A percentile compares a stretch with the other conserved stretches of the same genome.
Conservation (phyloP, 2,888 invertebrate species). For the Cantharis rustica region DNA sequence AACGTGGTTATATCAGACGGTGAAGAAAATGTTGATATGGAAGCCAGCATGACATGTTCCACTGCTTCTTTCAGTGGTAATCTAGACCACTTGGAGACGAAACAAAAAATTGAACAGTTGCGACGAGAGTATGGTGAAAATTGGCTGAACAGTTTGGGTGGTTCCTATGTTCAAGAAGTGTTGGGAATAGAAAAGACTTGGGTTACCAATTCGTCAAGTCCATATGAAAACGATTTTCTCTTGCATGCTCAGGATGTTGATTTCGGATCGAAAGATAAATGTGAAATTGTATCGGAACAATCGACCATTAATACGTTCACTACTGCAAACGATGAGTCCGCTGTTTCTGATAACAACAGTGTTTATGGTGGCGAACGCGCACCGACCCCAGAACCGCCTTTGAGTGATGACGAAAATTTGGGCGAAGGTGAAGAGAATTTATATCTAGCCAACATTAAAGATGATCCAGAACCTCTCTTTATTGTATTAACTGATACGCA, state of each 20-base stretch:
- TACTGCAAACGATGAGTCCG: slow-evolving; percentile 23
- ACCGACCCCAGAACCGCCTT: neutral
- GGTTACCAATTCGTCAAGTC: slow-evolving; percentile 37
- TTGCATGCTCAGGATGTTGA: slow-evolving; percentile 32
- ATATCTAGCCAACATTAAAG: slow-evolving; percentile 50
- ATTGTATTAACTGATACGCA: slow-evolving; percentile 50
- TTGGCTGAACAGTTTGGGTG: slow-evolving; percentile 60
- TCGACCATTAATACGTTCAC: slow-evolving; percentile 24
- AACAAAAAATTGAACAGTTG: slow-evolving; percentile 63
- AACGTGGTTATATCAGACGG: slow-evolving; percentile 34
- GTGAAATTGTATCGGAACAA: slow-evolving; percentile 20
- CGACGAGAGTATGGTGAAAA: slow-evolving; percentile 64
- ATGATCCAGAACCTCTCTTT: slow-evolving; percentile 49
- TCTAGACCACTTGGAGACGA: slow-evolving; percentile 62
- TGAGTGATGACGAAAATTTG: slow-evolving; percentile 35
- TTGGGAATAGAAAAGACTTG: slow-evolving; percentile 57
- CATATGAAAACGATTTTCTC: slow-evolving; percentile 37
- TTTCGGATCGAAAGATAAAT: slow-evolving; percentile 15
- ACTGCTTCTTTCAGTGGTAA: slow-evolving; percentile 35
- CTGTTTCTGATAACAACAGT: slow-evolving; percentile 16
- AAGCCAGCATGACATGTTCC: slow-evolving; percentile 18
- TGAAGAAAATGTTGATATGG: slow-evolving; percentile 37
- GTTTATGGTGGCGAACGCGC: slow-evolving; percentile 20
- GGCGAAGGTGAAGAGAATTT: slow-evolving; percentile 50
- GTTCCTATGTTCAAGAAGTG: slow-evolving; percentile 60